Evolutionary conservation across 2,888 invertebrate species (phyloP), one percentile per base, ranked within the genome.

Genomic region (Rhogogaster chlorosoma): DNA sequence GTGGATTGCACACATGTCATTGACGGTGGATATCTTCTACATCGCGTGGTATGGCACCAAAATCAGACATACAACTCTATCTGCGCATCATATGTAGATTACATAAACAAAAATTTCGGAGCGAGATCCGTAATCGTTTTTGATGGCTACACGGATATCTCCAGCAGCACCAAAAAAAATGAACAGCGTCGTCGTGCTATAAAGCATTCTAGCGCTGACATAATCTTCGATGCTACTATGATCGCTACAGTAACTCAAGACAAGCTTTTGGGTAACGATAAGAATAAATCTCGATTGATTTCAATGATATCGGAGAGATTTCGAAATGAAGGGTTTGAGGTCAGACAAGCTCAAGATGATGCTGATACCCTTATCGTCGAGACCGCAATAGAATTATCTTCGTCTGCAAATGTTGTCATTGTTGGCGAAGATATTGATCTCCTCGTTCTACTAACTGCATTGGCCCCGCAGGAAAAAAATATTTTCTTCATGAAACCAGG

Each of bases 31-130:
- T 85, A 67, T 67, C 85, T 86, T 9, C 36, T 75, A 15, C 85
- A 84, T 53, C 84, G 78, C n/a, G 86, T 84, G 9, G 71, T 85
- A n/a, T 86, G 86, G 86, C 32, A 67, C 18, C 75, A 53, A 57
- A 84, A 82, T 83, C 45, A 61, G 5, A 84, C 71, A 15, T 85
- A 64, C 71, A n/a, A 12, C 10, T 49, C 49, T 5, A 83, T 86
- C n/a, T 86, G 85, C 80, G 22, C 61, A 18, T 15, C 53, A 18
- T 87, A 87, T 29, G 38, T 86, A 45, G 42, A 26, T 38, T 86
- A 87, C 67, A 15, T 87, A 5, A 22, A 61, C 15, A 83, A 67
- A 22, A 77, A 87, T 84, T 86, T 71, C 78, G 87, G 87, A 42
- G 49, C 73, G 5, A 84, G 26, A 32, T 36, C 83, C 73, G 64